Base-by-base conservation (phyloP, 1,140 invertebrate species). In the Aphidius ervi region DNA sequence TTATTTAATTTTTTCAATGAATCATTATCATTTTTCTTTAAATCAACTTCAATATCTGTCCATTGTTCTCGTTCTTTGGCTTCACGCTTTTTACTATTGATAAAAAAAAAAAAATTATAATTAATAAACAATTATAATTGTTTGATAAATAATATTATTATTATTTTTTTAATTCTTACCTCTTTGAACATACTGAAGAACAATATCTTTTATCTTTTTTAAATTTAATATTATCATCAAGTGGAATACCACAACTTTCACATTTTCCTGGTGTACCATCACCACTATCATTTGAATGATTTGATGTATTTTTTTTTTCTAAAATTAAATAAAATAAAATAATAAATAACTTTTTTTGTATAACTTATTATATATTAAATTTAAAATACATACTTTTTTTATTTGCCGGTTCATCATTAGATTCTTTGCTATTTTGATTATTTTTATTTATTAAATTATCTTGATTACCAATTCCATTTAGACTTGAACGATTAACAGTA, bases 191-290 rank as follows among this genome's bases (percentile, higher is more conserved):
- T n/a, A 83, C 75, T 8, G 85, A 82, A 3, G 89, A 91, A 69
- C 92, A 94, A 68, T 91, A 94, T 49, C 88, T 78, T 70, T 92
- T 92, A 45, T 85, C 84, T 59, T 90, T 90, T 65, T 87, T 87
- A 60, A 91, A 86, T 68, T 90, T 92, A 1, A 83, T 76, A 56
- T 84, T 85, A 65, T 90, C 89, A 10, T 87, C 80, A 59, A 80
- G 16, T 6, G 55, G 23, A 46, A 87, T 91, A 45, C 89, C 88
- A 73, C 92, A 94, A 47, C 84, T 82, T 74, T 93, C 91, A 70
- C 92, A 94, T 67, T 88, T 90, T 1, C 81, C 83, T 67, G 83
- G 76, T 58, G 87, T 84, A 43, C 77, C 70, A 58, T 78, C 67
- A 9, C 71, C 66, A 16, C 72, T 72, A 56, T 75, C 77, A 58